Evolutionary conservation across 2,797 vertebrate genomes (phyloP).

Genomic region (Chiroxiphia lanceolata): DNA sequence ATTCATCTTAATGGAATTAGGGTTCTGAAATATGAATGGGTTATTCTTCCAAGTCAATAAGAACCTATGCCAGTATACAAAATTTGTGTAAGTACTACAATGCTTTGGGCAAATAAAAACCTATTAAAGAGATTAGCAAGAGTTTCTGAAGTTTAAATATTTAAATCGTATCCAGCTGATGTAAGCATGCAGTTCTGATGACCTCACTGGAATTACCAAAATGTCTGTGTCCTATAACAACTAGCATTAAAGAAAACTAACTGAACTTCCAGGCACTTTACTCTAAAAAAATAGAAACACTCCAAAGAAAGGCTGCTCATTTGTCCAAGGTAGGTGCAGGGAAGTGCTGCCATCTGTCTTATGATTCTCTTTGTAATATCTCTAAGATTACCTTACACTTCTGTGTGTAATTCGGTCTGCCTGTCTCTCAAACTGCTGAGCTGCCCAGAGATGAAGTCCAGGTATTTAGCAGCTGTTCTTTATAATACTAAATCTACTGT

Average conservation of each 20-base stretch:
- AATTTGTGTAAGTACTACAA: not conserved
- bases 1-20: not conserved
- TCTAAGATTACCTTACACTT: not conserved
- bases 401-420: not conserved
- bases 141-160: not conserved
- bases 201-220: not conserved
- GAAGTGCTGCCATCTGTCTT: slow-evolving; percentile 56
- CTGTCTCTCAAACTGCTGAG: not conserved
- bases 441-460: not conserved
- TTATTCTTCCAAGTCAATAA: not conserved
- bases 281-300: not conserved
- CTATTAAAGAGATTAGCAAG: not conserved
- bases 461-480: not conserved
- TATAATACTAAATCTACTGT: not conserved
- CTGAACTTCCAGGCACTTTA: not conserved
- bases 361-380: not conserved
- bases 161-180: not conserved
- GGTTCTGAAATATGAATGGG: not conserved
- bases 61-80: not conserved
- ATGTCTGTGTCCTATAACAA: not conserved
- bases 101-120: not conserved
- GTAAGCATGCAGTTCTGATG: not conserved
- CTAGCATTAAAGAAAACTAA: not conserved
- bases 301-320: not conserved
- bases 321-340: slow-evolving; percentile 31